Base-by-base conservation (phyloP, 1,140 invertebrate genomes). In the Pogonomyrmex barbatus region DNA sequence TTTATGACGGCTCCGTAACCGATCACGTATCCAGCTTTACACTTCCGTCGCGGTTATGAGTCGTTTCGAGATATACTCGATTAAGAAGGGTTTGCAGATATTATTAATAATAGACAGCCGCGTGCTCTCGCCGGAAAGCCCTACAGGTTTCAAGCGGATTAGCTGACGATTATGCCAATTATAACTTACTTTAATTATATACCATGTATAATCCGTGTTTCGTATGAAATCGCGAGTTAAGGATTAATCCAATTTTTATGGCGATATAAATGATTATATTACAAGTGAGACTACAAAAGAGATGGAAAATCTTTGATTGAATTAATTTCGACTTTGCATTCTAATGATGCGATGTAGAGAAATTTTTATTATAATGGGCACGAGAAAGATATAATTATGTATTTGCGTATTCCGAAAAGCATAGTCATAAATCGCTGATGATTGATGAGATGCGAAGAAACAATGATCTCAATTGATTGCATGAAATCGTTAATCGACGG, bases 1-100 rank as follows among this genome's bases (percentile, higher is more conserved):
- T 88, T 91, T 92, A 92, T 89, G 87, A 89, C 86, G 78, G 85
- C 87, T 79, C 77, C 33, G 58, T 73, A 42, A 42, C 50, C 78
- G 39, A 85, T 82, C 67, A 63, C 68, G 17, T 87, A 70, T 71
- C 65, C 54, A 50, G 62, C 54, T 81, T 65, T 60, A 54, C 56
- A 86, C 78, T 71, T 82, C 77, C 67, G 67, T 56, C 50, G 33
- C 58, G 30, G 30, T 82, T 71, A 47, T 42, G 36, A 62, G 45
- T 17, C 4, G n/a, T 67, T 30, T 12, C 36, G n/a, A 33, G 9
- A 58, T 30, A 17, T 42, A 81, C 14, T n/a, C 5, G 14, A 30
- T 14, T 33, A 45, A 54, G 36, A 52, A 81, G 24, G 14, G 65
- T 0, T 6, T 14, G 24, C n/a, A 17, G 42, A 2, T 50, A 30